phyloP scores from a whole-genome alignment of 2,888 invertebrate genomes.

The Sipunculus nudus region DNA sequence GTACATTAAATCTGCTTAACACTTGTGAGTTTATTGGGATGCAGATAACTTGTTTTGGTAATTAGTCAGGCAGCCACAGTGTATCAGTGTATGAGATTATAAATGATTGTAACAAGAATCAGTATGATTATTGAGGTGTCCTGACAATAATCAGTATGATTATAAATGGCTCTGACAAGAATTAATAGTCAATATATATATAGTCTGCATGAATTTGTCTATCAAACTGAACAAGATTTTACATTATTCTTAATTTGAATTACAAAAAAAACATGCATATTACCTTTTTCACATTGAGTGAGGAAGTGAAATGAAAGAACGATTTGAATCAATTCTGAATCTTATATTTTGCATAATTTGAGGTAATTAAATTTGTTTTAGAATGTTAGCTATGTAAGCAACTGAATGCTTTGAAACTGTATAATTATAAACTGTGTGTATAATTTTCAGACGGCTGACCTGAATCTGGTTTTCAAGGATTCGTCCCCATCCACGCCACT shows the following conservation, averaged over 20 bases:
- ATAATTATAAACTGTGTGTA: not conserved
- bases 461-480: conserved; percentile 66
- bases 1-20: too few relatives aligned
- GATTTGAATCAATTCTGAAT: too few relatives aligned
- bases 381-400: not conserved
- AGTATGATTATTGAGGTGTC: not conserved
- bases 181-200: too few relatives aligned
- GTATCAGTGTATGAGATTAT: not conserved
- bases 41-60: not conserved
- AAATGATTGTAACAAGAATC: too few relatives aligned
- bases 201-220: too few relatives aligned
- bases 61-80: not conserved
- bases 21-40: not conserved
- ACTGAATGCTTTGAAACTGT: not conserved
- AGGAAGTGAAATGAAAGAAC: too few relatives aligned
- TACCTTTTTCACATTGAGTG: too few relatives aligned
- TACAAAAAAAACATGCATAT: too few relatives aligned
- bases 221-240: too few relatives aligned
- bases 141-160: too few relatives aligned
- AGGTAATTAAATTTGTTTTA: not conserved
- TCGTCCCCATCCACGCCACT: conserved; percentile 67
- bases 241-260: too few relatives aligned
- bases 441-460: conserved; percentile 60
- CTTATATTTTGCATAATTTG: not conserved
- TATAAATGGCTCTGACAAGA: too few relatives aligned